Percentiles rank a stretch among this genome's conserved stretches.
Evolutionary conservation across 2,888 invertebrate genomes (phyloP).

Genomic region (Mimachlamys varia): DNA sequence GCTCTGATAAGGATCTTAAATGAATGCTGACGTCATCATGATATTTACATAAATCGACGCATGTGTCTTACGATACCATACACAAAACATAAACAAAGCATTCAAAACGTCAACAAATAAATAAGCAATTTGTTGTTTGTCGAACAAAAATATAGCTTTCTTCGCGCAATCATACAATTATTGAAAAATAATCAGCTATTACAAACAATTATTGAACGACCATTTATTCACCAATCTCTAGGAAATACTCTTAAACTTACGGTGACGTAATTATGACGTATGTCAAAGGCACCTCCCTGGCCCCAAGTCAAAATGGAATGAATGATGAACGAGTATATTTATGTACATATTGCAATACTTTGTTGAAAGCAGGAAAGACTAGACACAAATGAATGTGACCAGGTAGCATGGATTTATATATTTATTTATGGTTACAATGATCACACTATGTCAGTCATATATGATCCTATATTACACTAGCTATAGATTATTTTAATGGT

Average conservation of each 20-base stretch:
- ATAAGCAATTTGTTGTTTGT: background rate
- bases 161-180: background rate
- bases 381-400: background rate
- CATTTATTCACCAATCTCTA: background rate
- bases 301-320: background rate
- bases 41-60: background rate
- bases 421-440: background rate
- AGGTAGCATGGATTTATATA: background rate
- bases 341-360: constrained; percentile 3
- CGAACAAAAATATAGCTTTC: no score
- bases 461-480: no score
- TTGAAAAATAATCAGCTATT: background rate
- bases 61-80: background rate
- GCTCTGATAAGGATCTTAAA: no score
- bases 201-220: background rate
- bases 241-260: background rate
- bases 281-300: background rate
- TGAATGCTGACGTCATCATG: background rate
- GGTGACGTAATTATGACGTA: background rate
- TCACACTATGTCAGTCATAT: no score
- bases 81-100: background rate
- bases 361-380: constrained; percentile 15
- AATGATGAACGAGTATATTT: background rate
- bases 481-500: background rate
- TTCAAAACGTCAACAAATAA: background rate